Evolutionary conservation across 2,888 invertebrate species (phyloP).

Genomic region (Cephus spinipes): DNA sequence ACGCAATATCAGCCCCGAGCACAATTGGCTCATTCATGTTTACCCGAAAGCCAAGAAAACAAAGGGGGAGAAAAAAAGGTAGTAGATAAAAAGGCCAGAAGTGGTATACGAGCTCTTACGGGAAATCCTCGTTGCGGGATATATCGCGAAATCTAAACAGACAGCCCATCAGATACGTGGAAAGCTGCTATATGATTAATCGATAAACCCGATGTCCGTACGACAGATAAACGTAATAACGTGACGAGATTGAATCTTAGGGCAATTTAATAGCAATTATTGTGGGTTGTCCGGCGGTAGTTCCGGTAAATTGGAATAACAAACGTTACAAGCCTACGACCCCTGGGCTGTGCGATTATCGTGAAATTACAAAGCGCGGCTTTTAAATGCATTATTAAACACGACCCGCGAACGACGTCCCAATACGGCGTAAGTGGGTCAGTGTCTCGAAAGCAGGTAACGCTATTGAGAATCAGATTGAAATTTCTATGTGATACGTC

Average conservation of each 20-base stretch:
- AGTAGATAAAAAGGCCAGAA: not conserved
- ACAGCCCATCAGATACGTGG: constrained; percentile 32
- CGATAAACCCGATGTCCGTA: not conserved
- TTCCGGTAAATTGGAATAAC: constrained; percentile 50
- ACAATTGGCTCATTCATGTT: constrained; percentile 22
- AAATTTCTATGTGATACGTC: too few relatives aligned
- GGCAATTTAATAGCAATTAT: constrained; percentile 61
- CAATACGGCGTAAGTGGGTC: too few relatives aligned
- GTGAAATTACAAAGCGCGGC: not conserved
- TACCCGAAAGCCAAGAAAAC: constrained; percentile 11
- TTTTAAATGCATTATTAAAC: too few relatives aligned
- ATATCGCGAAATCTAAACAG: constrained; percentile 32
- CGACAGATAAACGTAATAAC: not conserved
- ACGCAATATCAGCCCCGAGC: constrained; percentile 29
- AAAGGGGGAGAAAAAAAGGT: not conserved
- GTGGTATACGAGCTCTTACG: not conserved
- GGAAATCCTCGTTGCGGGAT: constrained; percentile 13
- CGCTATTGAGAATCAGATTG: too few relatives aligned
- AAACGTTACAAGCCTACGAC: constrained; percentile 35
- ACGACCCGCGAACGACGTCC: too few relatives aligned
- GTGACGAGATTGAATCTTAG: constrained; percentile 47
- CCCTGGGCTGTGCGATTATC: constrained; percentile 35
- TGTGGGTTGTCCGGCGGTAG: constrained; percentile 27
- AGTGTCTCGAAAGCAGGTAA: too few relatives aligned
- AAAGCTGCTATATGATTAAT: constrained; percentile 19